Base-by-base conservation (phyloP, 2,888 invertebrate genomes). In the Drosophila neotestacea region DNA sequence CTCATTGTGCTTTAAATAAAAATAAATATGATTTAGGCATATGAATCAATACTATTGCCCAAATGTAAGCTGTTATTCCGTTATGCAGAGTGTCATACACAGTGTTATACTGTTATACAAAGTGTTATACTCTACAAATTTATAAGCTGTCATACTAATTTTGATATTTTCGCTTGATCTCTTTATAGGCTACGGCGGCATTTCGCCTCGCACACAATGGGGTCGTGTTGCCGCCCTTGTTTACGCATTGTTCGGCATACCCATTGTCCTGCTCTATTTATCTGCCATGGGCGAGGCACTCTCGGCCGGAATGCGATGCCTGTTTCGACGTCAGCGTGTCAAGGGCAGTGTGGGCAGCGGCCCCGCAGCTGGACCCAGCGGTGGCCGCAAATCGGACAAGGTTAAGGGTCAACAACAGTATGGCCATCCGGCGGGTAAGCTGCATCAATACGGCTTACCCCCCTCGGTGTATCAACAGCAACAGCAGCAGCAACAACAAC, bases 161-260 rank as follows among this genome's bases (percentile, higher is more conserved):
- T 22, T 22, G 22, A 32, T 1, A 46, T 11, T 3, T 16, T 47
- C 13, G 6, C 30, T 30, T 4, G 44, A 27, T 6, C 13, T 28
- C n/a, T 47, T 61, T 86, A 0, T 94, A 97, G 97, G 97, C 74
- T 97, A 97, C 89, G 97, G 97, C 42, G 96, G 96, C 89, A 95
- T 97, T 66, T 95, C 96, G 4, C 97, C 97, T 4, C 94, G 95
- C 81, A 97, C 97, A 4, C 93, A 96, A 41, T 95, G 95, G 94
- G 97, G 97, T 32, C 91, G 93, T 85, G 92, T 96, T 80, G 96
- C 96, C 69, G 96, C 97, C n/a, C 95, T 97, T 75, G 93, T 96
- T 65, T 97, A 97, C 93, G 97, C 97, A 0, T 94, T 97, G 69
- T 94, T 97, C 69, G 97, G 98, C 56, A 97, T 98, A 82, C 98